These are phyloP conservation scores for Phaethon lepturus DNA, from an alignment of 2,113 vertebrate species.

Conservation along the genomic window DNA sequence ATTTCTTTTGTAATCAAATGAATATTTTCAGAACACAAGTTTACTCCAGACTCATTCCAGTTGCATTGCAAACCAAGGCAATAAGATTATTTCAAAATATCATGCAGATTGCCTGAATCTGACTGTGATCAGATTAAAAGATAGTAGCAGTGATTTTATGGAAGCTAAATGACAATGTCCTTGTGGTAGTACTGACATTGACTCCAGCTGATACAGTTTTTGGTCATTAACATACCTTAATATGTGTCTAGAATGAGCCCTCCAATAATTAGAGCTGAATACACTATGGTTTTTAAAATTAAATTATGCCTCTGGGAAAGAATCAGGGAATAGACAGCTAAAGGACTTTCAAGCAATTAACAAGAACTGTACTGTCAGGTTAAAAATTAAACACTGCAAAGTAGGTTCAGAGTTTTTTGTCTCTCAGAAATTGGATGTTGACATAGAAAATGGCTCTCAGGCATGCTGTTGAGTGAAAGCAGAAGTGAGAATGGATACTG, in stretches of 20 bases:
- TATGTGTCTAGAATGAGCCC: slow-evolving; percentile 67
- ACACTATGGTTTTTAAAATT: slow-evolving; percentile 77
- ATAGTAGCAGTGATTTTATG: slow-evolving; percentile 33
- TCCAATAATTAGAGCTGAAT: slow-evolving; percentile 79
- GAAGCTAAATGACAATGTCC: slow-evolving; percentile 28
- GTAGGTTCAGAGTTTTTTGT: slow-evolving; percentile 76
- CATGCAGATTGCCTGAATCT: background rate
- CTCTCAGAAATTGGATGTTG: slow-evolving; percentile 32
- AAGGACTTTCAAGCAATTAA: slow-evolving; percentile 82
- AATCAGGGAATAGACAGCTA: slow-evolving; percentile 74
- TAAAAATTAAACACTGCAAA: slow-evolving; percentile 76
- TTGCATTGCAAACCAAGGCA: background rate
- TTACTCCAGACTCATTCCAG: background rate
- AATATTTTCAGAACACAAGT: background rate
- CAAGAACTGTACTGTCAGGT: slow-evolving; percentile 68
- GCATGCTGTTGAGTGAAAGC: background rate
- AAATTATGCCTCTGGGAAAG: slow-evolving; percentile 81
- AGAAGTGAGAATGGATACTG: background rate
- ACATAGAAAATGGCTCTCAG: slow-evolving; percentile 31
- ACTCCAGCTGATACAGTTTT: slow-evolving; percentile 60
- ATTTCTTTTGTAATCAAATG: background rate
- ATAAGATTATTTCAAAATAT: slow-evolving; percentile 43
- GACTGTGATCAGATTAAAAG: slow-evolving; percentile 39
- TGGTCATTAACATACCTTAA: slow-evolving; percentile 71
- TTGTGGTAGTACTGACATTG: slow-evolving; percentile 57